Evolutionary conservation across 2,113 vertebrate species (phyloP), one percentile per base, ranked within the genome.

Genomic region (Cyanistes caeruleus): DNA sequence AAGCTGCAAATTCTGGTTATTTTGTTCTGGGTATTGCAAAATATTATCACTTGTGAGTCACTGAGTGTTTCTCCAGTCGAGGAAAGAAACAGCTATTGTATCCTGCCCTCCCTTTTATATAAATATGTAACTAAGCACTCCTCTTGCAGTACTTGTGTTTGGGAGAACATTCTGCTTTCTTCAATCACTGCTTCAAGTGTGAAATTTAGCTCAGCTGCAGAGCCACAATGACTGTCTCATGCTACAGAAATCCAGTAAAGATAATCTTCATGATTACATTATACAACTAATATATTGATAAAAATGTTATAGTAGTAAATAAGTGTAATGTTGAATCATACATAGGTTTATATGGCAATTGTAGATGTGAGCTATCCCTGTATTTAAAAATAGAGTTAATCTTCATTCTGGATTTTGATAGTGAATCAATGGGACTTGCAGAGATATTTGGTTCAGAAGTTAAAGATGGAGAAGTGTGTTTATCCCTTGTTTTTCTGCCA

Each of bases 151-250:
- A 20, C 39, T 96, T 83, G 22, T 4, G 55, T 84, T 91, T 64
- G n/a, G 70, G 84, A 91, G 70, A 85, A 80, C 43, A 39, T 91
- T 95, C 20, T 91, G 84, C 70, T 79, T 94, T 53, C 62, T 95
- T 93, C 87, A 76, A 0, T 81, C 37, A 31, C 25, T 52, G 8
- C 64, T 72, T 95, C 69, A 87, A 78, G 51, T 89, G 84, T 81
- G 91, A 96, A 89, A 82, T 79, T 76, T 15, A 93, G 91, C 77
- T 94, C 65, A 93, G 64, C 86, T 88, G 24, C 46, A 81, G 51
- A 88, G 63, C 30, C 39, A 70, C 63, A 80, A 51, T 33, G 63
- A 51, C 49, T 60, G 43, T 52, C 15, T 85, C 39, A 46, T 58
- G 53, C 41, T 76, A 64, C 83, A 89, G 49, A 85, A 73, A 19